phyloP scores from a whole-genome alignment of 92 coral and sea anemone genomes.

The Umimayanthus kanabou region DNA sequence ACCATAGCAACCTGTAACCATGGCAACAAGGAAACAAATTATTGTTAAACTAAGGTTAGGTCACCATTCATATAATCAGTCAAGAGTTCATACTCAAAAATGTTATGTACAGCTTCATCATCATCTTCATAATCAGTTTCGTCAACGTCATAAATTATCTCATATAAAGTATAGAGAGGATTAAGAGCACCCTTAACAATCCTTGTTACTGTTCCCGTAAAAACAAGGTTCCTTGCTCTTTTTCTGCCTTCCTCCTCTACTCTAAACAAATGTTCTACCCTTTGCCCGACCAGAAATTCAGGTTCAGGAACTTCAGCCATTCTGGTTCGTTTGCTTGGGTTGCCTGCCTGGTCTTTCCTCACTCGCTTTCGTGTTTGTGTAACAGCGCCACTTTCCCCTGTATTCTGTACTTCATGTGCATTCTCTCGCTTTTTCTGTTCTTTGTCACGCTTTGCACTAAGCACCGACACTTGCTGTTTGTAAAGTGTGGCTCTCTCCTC shows the following conservation, averaged over 20 bases:
- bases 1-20: conserved; percentile 12
- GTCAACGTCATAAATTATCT: background rate
- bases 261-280: conserved; percentile 11
- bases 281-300: conserved; percentile 2
- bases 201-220: conserved; percentile 2
- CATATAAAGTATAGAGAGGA: background rate
- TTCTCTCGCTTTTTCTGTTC: background rate
- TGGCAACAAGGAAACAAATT: background rate
- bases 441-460: background rate
- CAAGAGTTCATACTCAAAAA: conserved; percentile 4
- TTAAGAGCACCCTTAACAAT: conserved; percentile 9
- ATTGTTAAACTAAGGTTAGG: background rate
- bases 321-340: background rate
- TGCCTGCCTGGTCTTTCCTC: background rate
- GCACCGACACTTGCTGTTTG: background rate
- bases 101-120: conserved; percentile 7
- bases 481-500: conserved; percentile 20
- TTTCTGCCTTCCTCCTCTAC: conserved; percentile 4
- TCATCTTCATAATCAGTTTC: conserved; percentile 4
- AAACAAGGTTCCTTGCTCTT: background rate
- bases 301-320: background rate
- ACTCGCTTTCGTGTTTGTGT: background rate
- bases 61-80: background rate
- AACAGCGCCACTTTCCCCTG: background rate
- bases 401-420: background rate